phyloP scores from a whole-genome alignment of 2,888 invertebrate genomes.

The Drosophila melanocephala region DNA sequence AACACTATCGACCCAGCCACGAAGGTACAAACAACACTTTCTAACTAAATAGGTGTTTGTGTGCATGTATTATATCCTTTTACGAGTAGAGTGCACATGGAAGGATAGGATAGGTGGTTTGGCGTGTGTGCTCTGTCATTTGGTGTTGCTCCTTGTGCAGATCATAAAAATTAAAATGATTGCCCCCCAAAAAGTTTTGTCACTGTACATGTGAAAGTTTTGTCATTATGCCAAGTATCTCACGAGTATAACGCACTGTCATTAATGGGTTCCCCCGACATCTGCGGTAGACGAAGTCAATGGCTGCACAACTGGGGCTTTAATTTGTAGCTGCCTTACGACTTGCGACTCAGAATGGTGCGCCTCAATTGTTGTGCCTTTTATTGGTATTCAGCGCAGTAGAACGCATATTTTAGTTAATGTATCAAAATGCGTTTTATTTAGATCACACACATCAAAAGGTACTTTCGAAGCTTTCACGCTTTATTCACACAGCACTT shows the following conservation, averaged over 20 bases:
- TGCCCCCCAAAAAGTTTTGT: constrained; percentile 59
- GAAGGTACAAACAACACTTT: background rate
- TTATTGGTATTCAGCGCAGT: constrained; percentile 25
- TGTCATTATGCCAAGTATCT: constrained; percentile 72
- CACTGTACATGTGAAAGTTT: constrained; percentile 70
- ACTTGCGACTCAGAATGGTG: constrained; percentile 24
- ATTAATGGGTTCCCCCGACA: constrained; percentile 58
- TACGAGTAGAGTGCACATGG: background rate
- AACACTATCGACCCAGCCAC: background rate
- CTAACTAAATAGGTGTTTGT: background rate
- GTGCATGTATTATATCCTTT: background rate
- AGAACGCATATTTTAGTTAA: constrained; percentile 58
- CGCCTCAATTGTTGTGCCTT: constrained; percentile 46
- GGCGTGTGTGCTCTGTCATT: constrained; percentile 11
- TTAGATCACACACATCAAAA: constrained; percentile 4
- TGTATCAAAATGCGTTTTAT: constrained; percentile 39
- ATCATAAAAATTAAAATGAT: constrained; percentile 81
- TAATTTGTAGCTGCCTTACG: constrained; percentile 15
- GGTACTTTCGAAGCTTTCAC: constrained; percentile 3
- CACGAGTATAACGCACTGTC: constrained; percentile 53
- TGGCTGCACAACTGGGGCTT: constrained; percentile 12
- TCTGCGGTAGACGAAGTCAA: constrained; percentile 16
- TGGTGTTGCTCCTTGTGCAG: constrained; percentile 38
- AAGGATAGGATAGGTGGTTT: background rate
- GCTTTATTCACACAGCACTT: background rate